phyloP scores from a whole-genome alignment of 2,888 invertebrate species.

The Drosophila kuntzei region DNA sequence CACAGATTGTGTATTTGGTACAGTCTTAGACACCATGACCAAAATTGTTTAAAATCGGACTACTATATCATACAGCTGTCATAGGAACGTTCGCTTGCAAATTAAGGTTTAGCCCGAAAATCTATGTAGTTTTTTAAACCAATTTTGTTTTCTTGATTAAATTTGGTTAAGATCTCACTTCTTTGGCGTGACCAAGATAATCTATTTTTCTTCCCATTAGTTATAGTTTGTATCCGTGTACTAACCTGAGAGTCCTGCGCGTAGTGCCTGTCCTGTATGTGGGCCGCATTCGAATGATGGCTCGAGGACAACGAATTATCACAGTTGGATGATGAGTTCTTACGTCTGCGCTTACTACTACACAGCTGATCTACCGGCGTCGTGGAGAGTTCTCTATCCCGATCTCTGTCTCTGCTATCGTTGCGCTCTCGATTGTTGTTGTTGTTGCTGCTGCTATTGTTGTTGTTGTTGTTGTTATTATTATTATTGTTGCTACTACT shows the following conservation, averaged over 20 bases:
- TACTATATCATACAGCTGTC: too few species aligned
- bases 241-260: conserved; percentile 89
- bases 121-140: too few species aligned
- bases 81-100: too few species aligned
- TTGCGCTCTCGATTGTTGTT: conserved; percentile 63
- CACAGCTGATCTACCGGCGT: conserved; percentile 85
- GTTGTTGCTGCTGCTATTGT: conserved; percentile 44
- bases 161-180: too few species aligned
- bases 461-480: conserved; percentile 52
- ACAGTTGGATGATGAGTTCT: conserved; percentile 88
- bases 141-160: too few species aligned
- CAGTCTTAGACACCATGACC: too few species aligned
- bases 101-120: too few species aligned
- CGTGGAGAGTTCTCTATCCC: conserved; percentile 87
- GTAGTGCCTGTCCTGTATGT: conserved; percentile 88
- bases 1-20: too few species aligned
- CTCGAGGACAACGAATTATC: conserved; percentile 88
- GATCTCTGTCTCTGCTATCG: conserved; percentile 86
- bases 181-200: too few species aligned
- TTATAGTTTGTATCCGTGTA: neutral
- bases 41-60: too few species aligned
- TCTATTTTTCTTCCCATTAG: too few species aligned
- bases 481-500: conserved; percentile 51
- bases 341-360: conserved; percentile 87
- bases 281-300: conserved; percentile 86